These are phyloP conservation scores for Dreissena polymorpha DNA, from an alignment of 1,140 invertebrate genomes.

Conservation along the genomic window DNA sequence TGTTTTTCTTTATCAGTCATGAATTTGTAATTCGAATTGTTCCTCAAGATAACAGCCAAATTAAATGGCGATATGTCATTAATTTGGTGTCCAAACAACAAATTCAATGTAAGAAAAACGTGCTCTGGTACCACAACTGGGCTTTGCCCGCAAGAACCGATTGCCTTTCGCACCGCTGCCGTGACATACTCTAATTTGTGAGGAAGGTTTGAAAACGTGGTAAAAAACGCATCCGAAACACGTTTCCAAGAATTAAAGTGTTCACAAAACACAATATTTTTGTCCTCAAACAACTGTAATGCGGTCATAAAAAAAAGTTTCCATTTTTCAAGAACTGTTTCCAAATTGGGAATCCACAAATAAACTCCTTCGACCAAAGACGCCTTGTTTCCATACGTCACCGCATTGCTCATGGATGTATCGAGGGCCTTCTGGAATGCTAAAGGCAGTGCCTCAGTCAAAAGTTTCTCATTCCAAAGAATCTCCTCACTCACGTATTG, in stretches of 20 bases:
- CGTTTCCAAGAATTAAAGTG: constrained; percentile 8
- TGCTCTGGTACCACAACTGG: not conserved
- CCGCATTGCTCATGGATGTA: not conserved
- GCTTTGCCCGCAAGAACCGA: not conserved
- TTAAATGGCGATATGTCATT: not conserved
- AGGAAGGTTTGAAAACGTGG: constrained; percentile 19
- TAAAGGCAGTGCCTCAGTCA: constrained; percentile 60
- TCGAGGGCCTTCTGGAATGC: constrained; percentile 42
- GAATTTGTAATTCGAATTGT: not conserved
- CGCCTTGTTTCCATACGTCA: not conserved
- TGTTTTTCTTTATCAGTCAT: not conserved
- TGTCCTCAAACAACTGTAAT: not conserved
- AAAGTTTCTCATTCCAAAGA: constrained; percentile 66
- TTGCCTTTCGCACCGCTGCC: not conserved
- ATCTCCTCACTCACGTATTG: constrained; percentile 58
- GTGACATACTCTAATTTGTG: not conserved
- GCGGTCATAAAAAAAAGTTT: not conserved
- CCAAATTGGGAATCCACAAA: not conserved
- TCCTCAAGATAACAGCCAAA: not conserved
- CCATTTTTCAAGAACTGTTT: constrained; percentile 20
- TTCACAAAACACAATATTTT: not conserved
- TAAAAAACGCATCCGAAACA: constrained; percentile 14
- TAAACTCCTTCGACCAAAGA: constrained; percentile 9
- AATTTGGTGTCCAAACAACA: not conserved
- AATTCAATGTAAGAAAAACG: constrained; percentile 8